Percentiles rank a stretch among this genome's conserved stretches.
Evolutionary conservation across 2,888 invertebrate genomes (phyloP).

Genomic region (Sepioteuthis lessoniana): DNA sequence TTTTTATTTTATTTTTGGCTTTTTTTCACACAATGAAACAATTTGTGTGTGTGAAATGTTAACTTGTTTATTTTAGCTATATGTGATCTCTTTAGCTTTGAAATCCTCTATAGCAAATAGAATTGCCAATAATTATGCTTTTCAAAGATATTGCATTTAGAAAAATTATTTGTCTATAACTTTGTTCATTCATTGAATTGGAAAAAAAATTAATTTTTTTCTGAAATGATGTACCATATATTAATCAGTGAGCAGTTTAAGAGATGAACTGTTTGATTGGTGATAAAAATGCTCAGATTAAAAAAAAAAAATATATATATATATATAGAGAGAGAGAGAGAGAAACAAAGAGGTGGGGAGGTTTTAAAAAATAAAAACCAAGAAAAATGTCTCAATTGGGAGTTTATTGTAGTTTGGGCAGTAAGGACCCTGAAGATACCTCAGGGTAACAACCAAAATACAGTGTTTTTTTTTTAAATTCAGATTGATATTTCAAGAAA

Average conservation of each 20-base stretch:
- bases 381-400: neutral
- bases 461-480: no score
- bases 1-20: neutral
- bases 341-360: neutral
- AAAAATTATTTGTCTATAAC: neutral
- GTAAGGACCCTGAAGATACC: neutral
- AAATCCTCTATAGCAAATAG: neutral
- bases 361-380: neutral
- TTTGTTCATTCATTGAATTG: neutral
- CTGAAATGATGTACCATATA: neutral
- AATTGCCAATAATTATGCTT: no score
- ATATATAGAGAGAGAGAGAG: no score
- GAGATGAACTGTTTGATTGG: no score
- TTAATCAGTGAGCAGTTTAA: neutral
- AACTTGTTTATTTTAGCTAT: neutral
- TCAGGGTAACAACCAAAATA: neutral
- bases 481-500: neutral
- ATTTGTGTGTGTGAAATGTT: neutral
- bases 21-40: neutral
- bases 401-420: neutral
- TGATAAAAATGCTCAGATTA: neutral
- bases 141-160: neutral
- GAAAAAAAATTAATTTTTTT: neutral
- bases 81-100: neutral
- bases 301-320: no score